Evolutionary conservation across 1,140 invertebrate species (phyloP), one percentile per base, ranked within the genome.

Genomic region (Zelostemma sp.): DNA sequence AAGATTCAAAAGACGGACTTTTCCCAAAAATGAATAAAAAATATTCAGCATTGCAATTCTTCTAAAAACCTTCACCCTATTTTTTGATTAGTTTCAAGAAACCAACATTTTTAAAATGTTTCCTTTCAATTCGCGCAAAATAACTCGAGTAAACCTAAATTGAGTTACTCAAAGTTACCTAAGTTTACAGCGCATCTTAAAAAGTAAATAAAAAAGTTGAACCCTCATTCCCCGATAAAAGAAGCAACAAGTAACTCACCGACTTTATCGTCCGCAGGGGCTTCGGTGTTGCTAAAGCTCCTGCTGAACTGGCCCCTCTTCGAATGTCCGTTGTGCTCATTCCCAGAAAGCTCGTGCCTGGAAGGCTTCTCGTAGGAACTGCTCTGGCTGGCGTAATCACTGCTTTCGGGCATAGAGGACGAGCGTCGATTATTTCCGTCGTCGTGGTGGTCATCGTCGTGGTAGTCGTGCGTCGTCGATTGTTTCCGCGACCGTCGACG

Each of bases 211-310:
- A n/a, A n/a, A n/a, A n/a, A n/a, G n/a, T n/a, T n/a, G n/a, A n/a
- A n/a, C n/a, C n/a, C n/a, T n/a, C n/a, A n/a, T n/a, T n/a, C 15
- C 15, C 38, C 38, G 5, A 41, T 16, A 41, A 6, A 41, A 41
- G n/a, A 41, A 41, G 8, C 3, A 3, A 28, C 3, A 28, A 3
- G 3, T 4, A 28, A 28, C 84, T 87, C 83, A 94, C 93, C 93
- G 83, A 90, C 90, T 90, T 94, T 94, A 80, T 95, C 93, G 77
- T 95, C 93, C 3, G 90, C 87, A 12, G 92, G 91, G 46, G 90
- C 89, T 80, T 95, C 93, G 14, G 92, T 90, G 81, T 93, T 93
- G 71, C 93, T 94, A 15, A 94, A 87, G 87, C 93, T 93, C 74
- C 93, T 87, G 46, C 91, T 91, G 80, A 94, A 93, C 67, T 93